Evolutionary conservation across 2,797 vertebrate genomes (phyloP).

Genomic region (Gallinago stenura): DNA sequence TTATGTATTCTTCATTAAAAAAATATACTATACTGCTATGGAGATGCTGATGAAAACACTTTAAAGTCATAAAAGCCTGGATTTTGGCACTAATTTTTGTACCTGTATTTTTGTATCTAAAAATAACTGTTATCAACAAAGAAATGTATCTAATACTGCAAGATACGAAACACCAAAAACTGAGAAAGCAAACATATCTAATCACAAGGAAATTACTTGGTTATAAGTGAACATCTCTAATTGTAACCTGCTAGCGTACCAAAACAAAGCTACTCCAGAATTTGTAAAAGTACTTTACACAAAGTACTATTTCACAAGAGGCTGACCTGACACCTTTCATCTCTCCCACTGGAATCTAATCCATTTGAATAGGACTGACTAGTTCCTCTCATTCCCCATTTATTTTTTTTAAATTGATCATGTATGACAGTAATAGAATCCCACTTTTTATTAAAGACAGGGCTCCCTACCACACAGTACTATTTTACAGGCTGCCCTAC

Average conservation of each 20-base stretch:
- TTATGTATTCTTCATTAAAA: not conserved
- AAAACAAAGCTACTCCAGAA: slow-evolving; percentile 38
- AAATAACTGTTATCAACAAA: not conserved
- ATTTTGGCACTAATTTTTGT: slow-evolving; percentile 15
- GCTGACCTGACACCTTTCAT: not conserved
- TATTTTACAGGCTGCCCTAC: not conserved
- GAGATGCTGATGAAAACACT: not conserved
- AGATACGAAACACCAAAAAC: not conserved
- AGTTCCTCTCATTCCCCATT: slow-evolving; percentile 27
- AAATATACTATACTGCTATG: not conserved
- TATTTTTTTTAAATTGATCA: not conserved
- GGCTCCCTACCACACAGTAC: not conserved
- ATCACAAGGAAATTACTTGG: not conserved
- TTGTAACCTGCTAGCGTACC: slow-evolving; percentile 30
- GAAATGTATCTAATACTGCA: not conserved
- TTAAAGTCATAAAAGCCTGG: not conserved
- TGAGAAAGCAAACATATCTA: not conserved
- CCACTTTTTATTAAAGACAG: not conserved
- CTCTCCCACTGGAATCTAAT: slow-evolving; percentile 20
- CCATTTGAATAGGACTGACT: slow-evolving; percentile 16
- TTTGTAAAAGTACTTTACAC: slow-evolving; percentile 12
- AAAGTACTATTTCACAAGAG: not conserved
- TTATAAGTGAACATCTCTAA: slow-evolving; percentile 32
- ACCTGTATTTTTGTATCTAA: not conserved
- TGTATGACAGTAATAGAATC: not conserved